Conservation (phyloP, 2,113 vertebrate species). For the Galemys pyrenaicus region DNA sequence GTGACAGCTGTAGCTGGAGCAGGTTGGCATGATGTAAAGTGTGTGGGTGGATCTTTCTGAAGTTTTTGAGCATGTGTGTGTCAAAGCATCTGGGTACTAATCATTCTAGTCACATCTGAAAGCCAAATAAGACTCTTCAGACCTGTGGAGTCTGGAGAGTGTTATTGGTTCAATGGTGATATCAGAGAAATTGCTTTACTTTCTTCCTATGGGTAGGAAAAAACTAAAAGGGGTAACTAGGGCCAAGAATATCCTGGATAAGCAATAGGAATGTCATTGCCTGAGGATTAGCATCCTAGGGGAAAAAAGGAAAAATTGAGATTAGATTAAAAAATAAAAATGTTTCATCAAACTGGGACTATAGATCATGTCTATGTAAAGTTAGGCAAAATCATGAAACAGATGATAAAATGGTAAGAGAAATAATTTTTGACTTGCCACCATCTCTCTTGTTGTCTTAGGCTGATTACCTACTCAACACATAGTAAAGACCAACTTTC, state of each 20-base stretch:
- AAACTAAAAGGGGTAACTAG: neutral
- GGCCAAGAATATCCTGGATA: neutral
- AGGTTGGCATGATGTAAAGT: neutral
- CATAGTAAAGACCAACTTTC: neutral
- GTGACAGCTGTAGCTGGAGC: neutral
- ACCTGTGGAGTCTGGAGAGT: neutral
- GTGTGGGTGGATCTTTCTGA: neutral
- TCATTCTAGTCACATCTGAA: slow-evolving; percentile 23
- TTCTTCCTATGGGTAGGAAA: neutral
- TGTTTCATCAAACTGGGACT: neutral
- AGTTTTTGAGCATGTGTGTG: neutral
- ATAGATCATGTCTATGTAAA: neutral
- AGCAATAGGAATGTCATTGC: neutral
- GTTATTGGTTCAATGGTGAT: neutral
- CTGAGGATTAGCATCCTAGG: neutral
- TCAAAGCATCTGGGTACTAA: neutral
- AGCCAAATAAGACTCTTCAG: neutral
- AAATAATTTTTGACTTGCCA: neutral
- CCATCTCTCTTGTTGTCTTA: neutral
- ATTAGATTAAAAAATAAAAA: neutral
- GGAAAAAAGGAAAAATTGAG: neutral
- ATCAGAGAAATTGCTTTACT: neutral
- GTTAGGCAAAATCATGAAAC: neutral
- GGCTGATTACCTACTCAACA: neutral
- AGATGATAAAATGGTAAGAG: neutral